Conservation (phyloP, 2,888 invertebrate species). For the Ectobius pallidus region DNA sequence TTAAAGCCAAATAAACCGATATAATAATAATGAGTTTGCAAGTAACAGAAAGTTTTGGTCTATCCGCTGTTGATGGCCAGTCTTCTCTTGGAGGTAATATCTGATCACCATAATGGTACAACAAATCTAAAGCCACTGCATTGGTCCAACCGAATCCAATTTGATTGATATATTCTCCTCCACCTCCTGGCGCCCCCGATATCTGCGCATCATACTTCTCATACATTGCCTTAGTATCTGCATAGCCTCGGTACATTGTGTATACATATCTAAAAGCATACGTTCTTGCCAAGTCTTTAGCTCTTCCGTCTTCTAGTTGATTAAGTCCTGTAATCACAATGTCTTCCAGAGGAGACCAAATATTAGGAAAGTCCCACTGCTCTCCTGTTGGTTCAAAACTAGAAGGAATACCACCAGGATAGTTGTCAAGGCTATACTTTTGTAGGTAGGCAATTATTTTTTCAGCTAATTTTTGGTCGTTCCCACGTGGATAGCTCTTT, state of each 20-base stretch:
- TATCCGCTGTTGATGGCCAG: not conserved
- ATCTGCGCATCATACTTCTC: constrained; percentile 73
- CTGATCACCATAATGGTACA: constrained; percentile 61
- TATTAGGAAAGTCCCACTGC: constrained; percentile 85
- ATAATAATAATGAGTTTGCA: constrained; percentile 2
- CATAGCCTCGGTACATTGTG: constrained; percentile 69
- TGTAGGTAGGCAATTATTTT: constrained; percentile 62
- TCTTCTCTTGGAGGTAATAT: constrained; percentile 40
- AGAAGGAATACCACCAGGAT: constrained; percentile 71
- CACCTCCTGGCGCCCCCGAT: constrained; percentile 71
- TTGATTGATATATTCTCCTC: constrained; percentile 79
- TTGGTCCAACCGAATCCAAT: constrained; percentile 83
- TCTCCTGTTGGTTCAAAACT: constrained; percentile 69
- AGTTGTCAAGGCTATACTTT: constrained; percentile 55
- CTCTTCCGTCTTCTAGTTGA: constrained; percentile 54
- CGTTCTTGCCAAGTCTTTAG: constrained; percentile 63
- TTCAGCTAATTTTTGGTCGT: not conserved
- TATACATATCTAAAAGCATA: constrained; percentile 74
- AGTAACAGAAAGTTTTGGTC: not conserved
- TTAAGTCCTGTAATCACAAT: constrained; percentile 72
- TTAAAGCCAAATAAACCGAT: not conserved
- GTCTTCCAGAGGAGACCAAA: constrained; percentile 84
- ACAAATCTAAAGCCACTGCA: constrained; percentile 70
- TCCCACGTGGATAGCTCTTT: constrained; percentile 58
- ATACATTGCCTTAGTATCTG: constrained; percentile 68